Evolutionary conservation across 92 coral and sea anemone genomes (phyloP).

Genomic region (Desmophyllum pertusum): DNA sequence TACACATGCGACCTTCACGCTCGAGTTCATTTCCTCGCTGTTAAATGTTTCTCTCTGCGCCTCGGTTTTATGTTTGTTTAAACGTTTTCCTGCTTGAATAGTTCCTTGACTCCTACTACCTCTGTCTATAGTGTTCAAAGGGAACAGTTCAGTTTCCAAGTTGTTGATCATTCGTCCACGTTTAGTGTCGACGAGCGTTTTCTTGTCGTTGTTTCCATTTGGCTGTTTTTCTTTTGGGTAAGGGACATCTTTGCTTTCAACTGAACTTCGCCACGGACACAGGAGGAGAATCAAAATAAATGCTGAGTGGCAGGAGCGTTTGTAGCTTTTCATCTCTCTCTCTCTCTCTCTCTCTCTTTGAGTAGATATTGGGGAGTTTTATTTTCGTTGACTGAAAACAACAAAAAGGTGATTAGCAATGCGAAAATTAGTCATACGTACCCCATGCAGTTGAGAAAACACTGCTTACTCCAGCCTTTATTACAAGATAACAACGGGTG

Average conservation of each 20-base stretch:
- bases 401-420: not conserved
- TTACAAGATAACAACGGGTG: not conserved
- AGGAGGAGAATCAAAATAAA: not conserved
- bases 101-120: not conserved
- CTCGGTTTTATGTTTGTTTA: not conserved
- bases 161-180: not conserved
- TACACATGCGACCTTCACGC: slow-evolving; percentile 1
- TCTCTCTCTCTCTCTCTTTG: too few relatives aligned
- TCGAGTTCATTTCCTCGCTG: slow-evolving; percentile 29
- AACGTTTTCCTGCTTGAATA: not conserved
- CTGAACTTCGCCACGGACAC: not conserved
- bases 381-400: slow-evolving; percentile 9
- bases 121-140: not conserved
- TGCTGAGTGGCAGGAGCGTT: not conserved
- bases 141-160: not conserved
- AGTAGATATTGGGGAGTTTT: not conserved
- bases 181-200: not conserved
- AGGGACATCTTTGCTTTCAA: slow-evolving; percentile 14
- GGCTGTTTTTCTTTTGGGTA: not conserved
- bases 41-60: not conserved
- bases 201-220: not conserved
- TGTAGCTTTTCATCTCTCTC: slow-evolving; percentile 10
- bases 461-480: not conserved
- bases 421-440: not conserved
- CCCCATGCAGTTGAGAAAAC: not conserved